Conservation (phyloP, 2,113 vertebrate genomes). For the Nothobranchius kuhntae region DNA sequence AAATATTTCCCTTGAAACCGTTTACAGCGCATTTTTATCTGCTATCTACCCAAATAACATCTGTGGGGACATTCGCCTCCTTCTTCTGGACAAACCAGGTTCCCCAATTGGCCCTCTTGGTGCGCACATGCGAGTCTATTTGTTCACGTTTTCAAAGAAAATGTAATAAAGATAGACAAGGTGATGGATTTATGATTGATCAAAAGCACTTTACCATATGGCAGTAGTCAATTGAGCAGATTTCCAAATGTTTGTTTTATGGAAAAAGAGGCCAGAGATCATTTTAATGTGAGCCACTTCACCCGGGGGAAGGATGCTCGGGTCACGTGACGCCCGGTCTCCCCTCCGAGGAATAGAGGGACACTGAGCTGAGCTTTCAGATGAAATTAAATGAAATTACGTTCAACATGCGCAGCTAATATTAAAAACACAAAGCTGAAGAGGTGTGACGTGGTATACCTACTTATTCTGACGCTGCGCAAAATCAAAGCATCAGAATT, state of each 20-base stretch:
- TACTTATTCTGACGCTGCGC: conserved; percentile 26
- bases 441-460: not conserved
- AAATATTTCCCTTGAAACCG: conserved; percentile 88
- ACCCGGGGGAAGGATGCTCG: conserved; percentile 66
- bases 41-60: conserved; percentile 81
- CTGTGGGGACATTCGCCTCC: conserved; percentile 80
- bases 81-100: conserved; percentile 75
- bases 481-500: conserved; percentile 1
- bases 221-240: conserved; percentile 75
- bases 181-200: conserved; percentile 83
- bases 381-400: too few species aligned
- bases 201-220: conserved; percentile 87
- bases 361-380: conserved; percentile 13
- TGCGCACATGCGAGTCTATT: conserved; percentile 75
- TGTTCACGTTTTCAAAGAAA: conserved; percentile 82
- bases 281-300: conserved; percentile 68
- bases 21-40: conserved; percentile 88
- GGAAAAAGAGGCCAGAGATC: conserved; percentile 66
- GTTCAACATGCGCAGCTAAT: not conserved
- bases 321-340: conserved; percentile 70
- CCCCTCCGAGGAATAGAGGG: not conserved
- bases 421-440: not conserved
- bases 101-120: conserved; percentile 72
- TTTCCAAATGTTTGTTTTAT: conserved; percentile 85
- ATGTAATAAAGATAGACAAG: conserved; percentile 82